These are phyloP conservation scores for Semotilus atromaculatus DNA, from an alignment of 2,797 vertebrate species.

Conservation along the genomic window DNA sequence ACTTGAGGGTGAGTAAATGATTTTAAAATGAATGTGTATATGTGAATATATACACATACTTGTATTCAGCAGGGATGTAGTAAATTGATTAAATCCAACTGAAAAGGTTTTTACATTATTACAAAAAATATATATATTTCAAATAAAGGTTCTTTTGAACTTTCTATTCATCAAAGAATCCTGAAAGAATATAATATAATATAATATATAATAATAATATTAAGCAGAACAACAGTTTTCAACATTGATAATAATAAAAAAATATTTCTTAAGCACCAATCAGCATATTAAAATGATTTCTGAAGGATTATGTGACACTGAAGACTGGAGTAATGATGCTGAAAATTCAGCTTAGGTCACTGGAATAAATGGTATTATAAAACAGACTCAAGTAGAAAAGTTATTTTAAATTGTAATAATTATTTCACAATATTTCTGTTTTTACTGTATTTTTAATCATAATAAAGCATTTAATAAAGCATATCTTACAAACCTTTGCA, in stretches of 20 bases:
- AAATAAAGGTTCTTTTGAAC: background rate
- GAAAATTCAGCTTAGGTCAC: background rate
- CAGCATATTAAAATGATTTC: background rate
- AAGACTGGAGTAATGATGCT: background rate
- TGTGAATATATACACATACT: background rate
- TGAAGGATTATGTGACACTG: background rate
- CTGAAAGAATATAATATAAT: no score
- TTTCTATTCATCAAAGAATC: background rate
- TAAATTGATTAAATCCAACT: background rate
- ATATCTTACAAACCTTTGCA: background rate
- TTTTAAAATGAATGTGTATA: no score
- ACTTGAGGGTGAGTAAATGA: no score
- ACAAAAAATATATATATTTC: no score
- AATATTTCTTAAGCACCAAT: background rate
- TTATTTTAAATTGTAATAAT: background rate
- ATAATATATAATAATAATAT: no score
- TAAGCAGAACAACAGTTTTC: no score
- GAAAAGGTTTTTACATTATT: background rate
- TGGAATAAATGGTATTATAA: background rate
- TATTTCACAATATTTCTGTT: background rate
- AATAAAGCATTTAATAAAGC: background rate
- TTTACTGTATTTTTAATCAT: background rate
- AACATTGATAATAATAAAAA: no score
- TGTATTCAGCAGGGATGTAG: background rate
- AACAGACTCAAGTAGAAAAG: no score